These are phyloP conservation scores for Torymus tubicola DNA, from an alignment of 2,888 invertebrate species.

Conservation along the genomic window DNA sequence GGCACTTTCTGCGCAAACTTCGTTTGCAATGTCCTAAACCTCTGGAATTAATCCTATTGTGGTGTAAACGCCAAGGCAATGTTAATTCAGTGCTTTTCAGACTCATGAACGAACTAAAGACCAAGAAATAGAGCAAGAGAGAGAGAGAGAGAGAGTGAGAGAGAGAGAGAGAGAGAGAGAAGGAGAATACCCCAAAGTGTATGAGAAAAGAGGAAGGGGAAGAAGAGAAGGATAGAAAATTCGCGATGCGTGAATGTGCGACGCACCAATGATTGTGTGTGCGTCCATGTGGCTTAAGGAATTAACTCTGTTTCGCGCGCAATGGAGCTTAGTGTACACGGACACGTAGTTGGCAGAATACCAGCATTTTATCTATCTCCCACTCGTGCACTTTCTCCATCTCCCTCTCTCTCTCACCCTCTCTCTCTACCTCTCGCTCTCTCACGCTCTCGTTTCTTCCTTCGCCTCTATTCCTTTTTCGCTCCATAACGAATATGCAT, in stretches of 20 bases:
- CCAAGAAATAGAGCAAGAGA: not conserved
- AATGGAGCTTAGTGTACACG: slow-evolving; percentile 51
- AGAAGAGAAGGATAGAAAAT: slow-evolving; percentile 1
- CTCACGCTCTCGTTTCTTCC: not conserved
- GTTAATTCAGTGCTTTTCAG: slow-evolving; percentile 61
- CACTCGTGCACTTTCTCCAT: not conserved
- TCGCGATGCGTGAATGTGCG: slow-evolving; percentile 29
- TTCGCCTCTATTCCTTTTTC: too few relatives aligned
- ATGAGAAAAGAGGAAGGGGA: not conserved
- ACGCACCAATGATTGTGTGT: slow-evolving; percentile 21
- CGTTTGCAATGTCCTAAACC: slow-evolving; percentile 62
- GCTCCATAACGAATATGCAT: slow-evolving; percentile 20
- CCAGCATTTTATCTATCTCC: slow-evolving; percentile 22
- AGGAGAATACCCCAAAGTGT: not conserved
- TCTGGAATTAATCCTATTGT: slow-evolving; percentile 67
- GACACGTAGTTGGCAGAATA: slow-evolving; percentile 41
- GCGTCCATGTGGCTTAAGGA: slow-evolving; percentile 55
- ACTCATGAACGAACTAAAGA: not conserved
- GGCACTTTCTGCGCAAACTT: slow-evolving; percentile 60
- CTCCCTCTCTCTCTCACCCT: not conserved
- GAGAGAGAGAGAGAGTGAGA: not conserved
- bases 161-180: not conserved
- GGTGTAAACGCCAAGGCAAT: slow-evolving; percentile 58
- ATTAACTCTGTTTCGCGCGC: slow-evolving; percentile 62
- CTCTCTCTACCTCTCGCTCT: not conserved